Base-by-base conservation (phyloP, 1,140 invertebrate genomes). In the Drosophila pachea region DNA sequence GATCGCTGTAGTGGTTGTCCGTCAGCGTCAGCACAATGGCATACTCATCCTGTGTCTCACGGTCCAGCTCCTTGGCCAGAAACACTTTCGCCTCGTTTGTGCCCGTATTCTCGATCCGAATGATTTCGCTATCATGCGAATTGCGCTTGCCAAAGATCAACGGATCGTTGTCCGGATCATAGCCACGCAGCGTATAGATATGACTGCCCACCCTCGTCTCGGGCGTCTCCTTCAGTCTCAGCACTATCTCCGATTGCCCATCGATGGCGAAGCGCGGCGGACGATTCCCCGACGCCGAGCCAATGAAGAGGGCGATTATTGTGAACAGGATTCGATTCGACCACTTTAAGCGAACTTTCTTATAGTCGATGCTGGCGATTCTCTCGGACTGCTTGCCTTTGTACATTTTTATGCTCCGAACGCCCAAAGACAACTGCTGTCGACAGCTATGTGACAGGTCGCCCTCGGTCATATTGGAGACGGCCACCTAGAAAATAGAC, bases 41-140 rank as follows among this genome's bases (percentile, higher is more conserved):
- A 88, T 97, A 97, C 90, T 97, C 96, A 84, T 97, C 96, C 89
- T 93, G 92, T 11, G 91, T 91, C 95, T 98, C 96, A 90, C 96
- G 92, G 90, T 98, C 96, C 67, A 98, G 92, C 90, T 96, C 93
- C 91, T 95, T 96, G 90, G 94, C 94, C 81, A 98, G 91, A 89
- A 95, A 96, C 74, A 98, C 92, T 89, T 96, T 94, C 66, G 96
- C 96, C 92, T 97, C 95, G 83, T 93, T 95, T 48, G 92, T 90
- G 53, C 93, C 94, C 64, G 93, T 92, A 84, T 94, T 95, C 90
- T 97, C 94, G 62, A 98, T 93, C 81, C 93, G 91, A 77, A 98
- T 93, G 58, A 97, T 93, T 88, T 97, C 95, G 88, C 94, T 94
- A 65, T 94, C 95, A 22, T 92, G 91, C 75, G 95, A 93, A 68